Percentiles rank a stretch among this genome's conserved stretches.
These are phyloP conservation scores for Oreocharis arfaki DNA, from an alignment of 2,113 vertebrate species.

Conservation along the genomic window DNA sequence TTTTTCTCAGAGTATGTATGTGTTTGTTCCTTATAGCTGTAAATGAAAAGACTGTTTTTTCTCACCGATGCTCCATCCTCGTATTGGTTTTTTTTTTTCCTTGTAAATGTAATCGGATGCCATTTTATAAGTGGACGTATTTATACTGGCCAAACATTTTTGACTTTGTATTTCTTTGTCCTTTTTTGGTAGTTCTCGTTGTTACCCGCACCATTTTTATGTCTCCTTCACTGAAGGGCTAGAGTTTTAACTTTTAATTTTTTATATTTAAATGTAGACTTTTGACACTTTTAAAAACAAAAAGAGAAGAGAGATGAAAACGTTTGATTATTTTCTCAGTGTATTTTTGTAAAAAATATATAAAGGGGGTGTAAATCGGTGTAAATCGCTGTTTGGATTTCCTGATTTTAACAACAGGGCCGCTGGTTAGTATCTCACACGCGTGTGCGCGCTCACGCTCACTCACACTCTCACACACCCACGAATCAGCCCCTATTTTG, in stretches of 20 bases:
- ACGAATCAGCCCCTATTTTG: slow-evolving; percentile 88
- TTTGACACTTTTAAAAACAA: slow-evolving; percentile 98
- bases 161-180: slow-evolving; percentile 75
- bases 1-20: slow-evolving; percentile 86
- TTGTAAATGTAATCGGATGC: slow-evolving; percentile 96
- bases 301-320: slow-evolving; percentile 90
- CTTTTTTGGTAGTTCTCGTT: slow-evolving; percentile 82
- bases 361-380: slow-evolving; percentile 96
- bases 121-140: slow-evolving; percentile 99
- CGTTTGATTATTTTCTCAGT: slow-evolving; percentile 99
- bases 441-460: slow-evolving; percentile 69
- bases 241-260: slow-evolving; percentile 99
- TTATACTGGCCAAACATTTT: slow-evolving; percentile 98
- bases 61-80: slow-evolving; percentile 87
- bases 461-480: slow-evolving; percentile 56
- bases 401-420: slow-evolving; percentile 88
- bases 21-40: slow-evolving; percentile 81
- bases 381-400: slow-evolving; percentile 98
- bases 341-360: slow-evolving; percentile 99
- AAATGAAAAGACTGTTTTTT: slow-evolving; percentile 83
- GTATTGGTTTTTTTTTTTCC: slow-evolving; percentile 74
- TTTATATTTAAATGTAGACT: slow-evolving; percentile 99
- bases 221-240: slow-evolving; percentile 99
- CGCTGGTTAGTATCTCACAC: slow-evolving; percentile 84
- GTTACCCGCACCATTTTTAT: slow-evolving; percentile 89